Percentiles rank a stretch among this genome's conserved stretches.
Evolutionary conservation across 2,113 vertebrate genomes (phyloP).

Genomic region (Onychostoma macrolepis): DNA sequence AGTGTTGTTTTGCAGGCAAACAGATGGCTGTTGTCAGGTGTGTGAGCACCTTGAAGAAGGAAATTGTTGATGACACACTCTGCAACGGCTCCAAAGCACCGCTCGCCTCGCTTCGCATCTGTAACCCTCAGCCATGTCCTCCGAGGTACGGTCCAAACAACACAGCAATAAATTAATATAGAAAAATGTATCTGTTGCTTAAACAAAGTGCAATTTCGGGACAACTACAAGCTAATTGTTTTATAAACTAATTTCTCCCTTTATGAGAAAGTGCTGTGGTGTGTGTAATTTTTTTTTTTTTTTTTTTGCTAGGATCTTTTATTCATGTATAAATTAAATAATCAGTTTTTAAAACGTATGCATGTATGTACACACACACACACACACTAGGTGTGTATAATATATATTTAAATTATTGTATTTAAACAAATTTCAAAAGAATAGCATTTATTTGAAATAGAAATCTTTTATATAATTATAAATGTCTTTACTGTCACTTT

Average conservation of each 20-base stretch:
- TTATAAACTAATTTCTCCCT: background rate
- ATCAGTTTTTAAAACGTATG: too few species aligned
- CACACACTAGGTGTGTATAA: too few species aligned
- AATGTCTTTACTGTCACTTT: background rate
- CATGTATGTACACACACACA: too few species aligned
- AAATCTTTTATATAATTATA: background rate
- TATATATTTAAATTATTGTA: too few species aligned
- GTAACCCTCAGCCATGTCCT: slow-evolving; percentile 82
- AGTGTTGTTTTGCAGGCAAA: slow-evolving; percentile 72
- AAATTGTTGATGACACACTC: slow-evolving; percentile 74
- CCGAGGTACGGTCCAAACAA: slow-evolving; percentile 75
- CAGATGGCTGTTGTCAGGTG: slow-evolving; percentile 87
- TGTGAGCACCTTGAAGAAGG: slow-evolving; percentile 74
- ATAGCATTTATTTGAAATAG: too few species aligned
- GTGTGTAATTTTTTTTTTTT: background rate
- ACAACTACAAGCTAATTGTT: background rate
- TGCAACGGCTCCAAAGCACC: slow-evolving; percentile 80
- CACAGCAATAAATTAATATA: background rate
- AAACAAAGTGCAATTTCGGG: background rate
- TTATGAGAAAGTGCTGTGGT: background rate
- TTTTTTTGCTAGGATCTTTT: background rate
- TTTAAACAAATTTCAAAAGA: too few species aligned
- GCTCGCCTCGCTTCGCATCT: slow-evolving; percentile 78
- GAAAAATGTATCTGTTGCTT: background rate
- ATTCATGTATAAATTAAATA: background rate